Conservation (phyloP, 1,140 invertebrate genomes). For the Bombus superbus region DNA sequence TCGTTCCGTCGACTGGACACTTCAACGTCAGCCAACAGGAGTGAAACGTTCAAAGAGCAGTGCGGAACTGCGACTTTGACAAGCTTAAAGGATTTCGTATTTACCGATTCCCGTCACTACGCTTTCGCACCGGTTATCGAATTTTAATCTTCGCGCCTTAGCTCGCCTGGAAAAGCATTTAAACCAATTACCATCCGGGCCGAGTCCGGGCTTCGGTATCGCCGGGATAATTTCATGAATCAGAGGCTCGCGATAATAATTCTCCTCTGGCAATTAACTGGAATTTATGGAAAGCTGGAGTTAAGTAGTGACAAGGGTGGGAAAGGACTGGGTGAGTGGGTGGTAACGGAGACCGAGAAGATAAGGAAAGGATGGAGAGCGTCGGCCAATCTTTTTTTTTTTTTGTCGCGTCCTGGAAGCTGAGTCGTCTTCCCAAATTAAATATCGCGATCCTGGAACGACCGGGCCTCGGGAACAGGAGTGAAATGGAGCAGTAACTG, state of each 20-base stretch:
- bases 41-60: not conserved
- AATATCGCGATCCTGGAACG: conserved; percentile 24
- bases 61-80: conserved; percentile 40
- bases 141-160: conserved; percentile 75
- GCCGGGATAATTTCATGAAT: conserved; percentile 62
- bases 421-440: conserved; percentile 34
- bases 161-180: conserved; percentile 76
- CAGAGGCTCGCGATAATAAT: conserved; percentile 59
- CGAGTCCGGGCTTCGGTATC: conserved; percentile 42
- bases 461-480: not conserved
- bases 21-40: not conserved
- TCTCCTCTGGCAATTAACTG: conserved; percentile 56
- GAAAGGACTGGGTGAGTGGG: not conserved
- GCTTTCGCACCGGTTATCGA: conserved; percentile 68
- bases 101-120: conserved; percentile 68
- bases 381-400: conserved; percentile 22
- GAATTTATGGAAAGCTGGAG: conserved; percentile 59
- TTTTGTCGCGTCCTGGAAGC: not conserved
- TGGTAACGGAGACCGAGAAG: not conserved
- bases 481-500: not conserved
- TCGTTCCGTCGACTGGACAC: not conserved
- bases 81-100: conserved; percentile 68
- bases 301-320: conserved; percentile 10
- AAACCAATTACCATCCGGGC: conserved; percentile 67
- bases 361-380: conserved; percentile 1